Evolutionary conservation across 2,797 vertebrate genomes (phyloP), one percentile per base, ranked within the genome.

Genomic region (Glyptemys insculpta): DNA sequence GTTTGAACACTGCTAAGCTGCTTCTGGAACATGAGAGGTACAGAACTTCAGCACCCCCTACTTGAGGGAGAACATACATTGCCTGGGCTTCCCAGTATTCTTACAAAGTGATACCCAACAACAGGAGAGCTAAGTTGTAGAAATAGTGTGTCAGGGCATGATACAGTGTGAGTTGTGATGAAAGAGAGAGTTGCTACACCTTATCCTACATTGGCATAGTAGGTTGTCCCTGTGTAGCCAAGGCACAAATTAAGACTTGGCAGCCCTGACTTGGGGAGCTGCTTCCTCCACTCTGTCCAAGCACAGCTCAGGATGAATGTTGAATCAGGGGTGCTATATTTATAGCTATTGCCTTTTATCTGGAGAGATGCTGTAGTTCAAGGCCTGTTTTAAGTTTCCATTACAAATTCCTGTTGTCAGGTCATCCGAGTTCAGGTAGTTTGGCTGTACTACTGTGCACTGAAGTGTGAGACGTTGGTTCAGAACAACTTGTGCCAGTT

Each of bases 21-120:
- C 98, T 99, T 68, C 97, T 99, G 96, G 98, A 98, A 90, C 97
- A 99, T 87, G 97, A 98, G 94, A 99, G 99, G 99, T 99, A 98
- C 88, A 92, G 94, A 94, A 25, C 83, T 25, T 86, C 81, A 14
- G 83, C 85, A 93, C 82, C 72, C 34, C 57, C 85, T 90, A 16
- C 65, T 90, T 19, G 68, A 56, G 6, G n/a, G n/a, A 49, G 5
- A 79, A 41, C 94, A 91, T 54, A 81, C 41, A 29, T 0, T 79
- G 12, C 85, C 83, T 91, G 82, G 79, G 79, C 68, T 57, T 85
- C 86, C 31, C 14, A 81, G 14, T 52, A 29, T 12, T 31, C 3
- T 25, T 41, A 34, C 52, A 27, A 56, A 37, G 52, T 14, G 37
- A 18, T 41, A 56, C 52, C 54, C 8, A 81, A 29, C 59, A 37